phyloP scores from a whole-genome alignment of 2,888 invertebrate genomes.

The Ptychoptera contaminata region DNA sequence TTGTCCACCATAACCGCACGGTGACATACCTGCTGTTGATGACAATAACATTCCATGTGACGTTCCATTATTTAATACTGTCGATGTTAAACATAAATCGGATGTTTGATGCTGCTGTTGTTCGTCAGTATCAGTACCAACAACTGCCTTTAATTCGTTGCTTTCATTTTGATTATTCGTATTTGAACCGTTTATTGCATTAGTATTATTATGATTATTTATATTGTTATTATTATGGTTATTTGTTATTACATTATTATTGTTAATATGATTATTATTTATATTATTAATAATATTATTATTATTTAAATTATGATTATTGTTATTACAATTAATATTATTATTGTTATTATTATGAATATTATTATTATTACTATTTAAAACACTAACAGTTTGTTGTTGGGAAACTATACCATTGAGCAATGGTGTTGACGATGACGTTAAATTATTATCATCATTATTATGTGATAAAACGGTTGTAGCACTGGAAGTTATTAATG shows the following conservation, averaged over 20 bases:
- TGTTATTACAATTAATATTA: conserved; percentile 2
- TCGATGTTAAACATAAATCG: too few relatives aligned
- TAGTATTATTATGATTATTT: too few relatives aligned
- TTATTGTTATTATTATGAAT: conserved; percentile 4
- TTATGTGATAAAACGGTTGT: conserved; percentile 1
- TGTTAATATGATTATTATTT: too few relatives aligned
- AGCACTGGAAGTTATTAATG: not conserved
- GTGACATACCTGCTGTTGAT: not conserved
- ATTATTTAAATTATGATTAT: not conserved
- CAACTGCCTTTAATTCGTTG: too few relatives aligned
- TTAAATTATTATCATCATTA: not conserved
- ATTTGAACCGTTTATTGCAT: too few relatives aligned
- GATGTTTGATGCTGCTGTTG: conserved; percentile 4
- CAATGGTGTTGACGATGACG: not conserved
- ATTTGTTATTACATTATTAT: too few relatives aligned
- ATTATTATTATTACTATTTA: not conserved
- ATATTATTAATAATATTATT: too few relatives aligned
- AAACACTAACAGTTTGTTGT: not conserved
- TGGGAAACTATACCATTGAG: not conserved
- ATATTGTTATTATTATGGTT: too few relatives aligned
- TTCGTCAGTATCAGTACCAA: too few relatives aligned
- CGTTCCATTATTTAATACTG: not conserved
- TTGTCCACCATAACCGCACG: not conserved
- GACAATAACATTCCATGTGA: conserved; percentile 2
- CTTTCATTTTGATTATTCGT: too few relatives aligned